Evolutionary conservation across 2,888 invertebrate species (phyloP), one percentile per base, ranked within the genome.

Genomic region (Athalia rosae): DNA sequence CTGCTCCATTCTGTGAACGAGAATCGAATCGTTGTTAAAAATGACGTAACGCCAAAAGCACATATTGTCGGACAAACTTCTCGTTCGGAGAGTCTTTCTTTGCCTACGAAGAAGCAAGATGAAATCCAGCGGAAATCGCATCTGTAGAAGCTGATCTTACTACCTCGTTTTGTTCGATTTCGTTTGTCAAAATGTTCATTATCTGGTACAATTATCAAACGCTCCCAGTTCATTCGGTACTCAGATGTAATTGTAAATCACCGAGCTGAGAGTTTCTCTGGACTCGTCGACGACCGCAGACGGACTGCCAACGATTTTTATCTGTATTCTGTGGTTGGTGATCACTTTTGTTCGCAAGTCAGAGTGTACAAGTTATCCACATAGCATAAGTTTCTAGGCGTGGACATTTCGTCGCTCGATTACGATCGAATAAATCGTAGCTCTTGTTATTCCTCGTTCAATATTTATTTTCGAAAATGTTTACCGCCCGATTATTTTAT

Each of bases 91-190:
- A 28, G 28, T 28, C 43, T 63, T n/a, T 63, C 9, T 63, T 8
- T 43, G 43, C 6, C 45, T 9, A 4, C 13, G 9, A 47, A 64
- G 47, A 58, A 5, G 3, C 58, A n/a, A 3, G 58, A 11, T 58
- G 7, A 58, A 58, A 58, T 4, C 13, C 4, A 43, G 62, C 11
- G 28, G 28, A 28, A 28, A 28, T 28, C 2, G 28, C 28, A 0
- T 1, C 28, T 28, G 2, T 28, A 28, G 28, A 61, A 77, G 71
- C 58, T 76, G 64, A 76, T 67, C 11, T 11, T 8, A 58, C 9
- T 71, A 71, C 71, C 71, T 71, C 58, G n/a, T 13, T 58, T 9
- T 71, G 71, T 56, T 45, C 58, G 71, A 71, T 58, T 45, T 71
- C 71, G 71, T 71, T 71, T 13, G 43, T n/a, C 3, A 71, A 6